Evolutionary conservation across 2,888 invertebrate species (phyloP).

Genomic region (Hydrotaea diabolus): DNA sequence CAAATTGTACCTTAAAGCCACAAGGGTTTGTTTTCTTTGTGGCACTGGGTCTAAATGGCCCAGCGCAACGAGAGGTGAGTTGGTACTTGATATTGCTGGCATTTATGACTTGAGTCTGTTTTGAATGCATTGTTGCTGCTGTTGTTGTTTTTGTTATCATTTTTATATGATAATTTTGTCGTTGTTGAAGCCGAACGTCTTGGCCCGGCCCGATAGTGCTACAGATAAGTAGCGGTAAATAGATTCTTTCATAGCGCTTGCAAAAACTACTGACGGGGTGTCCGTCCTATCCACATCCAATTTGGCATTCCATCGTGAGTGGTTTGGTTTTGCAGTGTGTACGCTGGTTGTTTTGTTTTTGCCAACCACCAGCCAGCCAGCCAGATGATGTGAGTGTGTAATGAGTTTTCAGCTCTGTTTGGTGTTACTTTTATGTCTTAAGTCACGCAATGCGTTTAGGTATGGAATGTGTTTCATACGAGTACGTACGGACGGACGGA

Average conservation of each 20-base stretch:
- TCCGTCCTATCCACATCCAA: not conserved
- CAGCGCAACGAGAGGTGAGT: slow-evolving; percentile 37
- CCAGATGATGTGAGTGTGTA: slow-evolving; percentile 49
- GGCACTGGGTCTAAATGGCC: slow-evolving; percentile 1
- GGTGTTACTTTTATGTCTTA: slow-evolving; percentile 61
- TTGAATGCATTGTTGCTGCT: not conserved
- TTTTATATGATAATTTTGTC: slow-evolving; percentile 65
- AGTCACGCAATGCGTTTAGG: slow-evolving; percentile 66
- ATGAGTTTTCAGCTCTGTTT: slow-evolving; percentile 60
- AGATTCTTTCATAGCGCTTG: slow-evolving; percentile 19
- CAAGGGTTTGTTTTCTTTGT: slow-evolving; percentile 22
- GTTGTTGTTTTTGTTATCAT: slow-evolving; percentile 59
- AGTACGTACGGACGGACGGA: not conserved
- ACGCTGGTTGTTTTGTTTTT: not conserved
- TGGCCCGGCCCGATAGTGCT: slow-evolving; percentile 61
- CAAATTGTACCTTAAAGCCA: not conserved
- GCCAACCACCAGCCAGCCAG: not conserved
- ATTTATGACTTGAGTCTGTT: slow-evolving; percentile 41
- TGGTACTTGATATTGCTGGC: slow-evolving; percentile 11
- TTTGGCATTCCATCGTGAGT: slow-evolving; percentile 33
- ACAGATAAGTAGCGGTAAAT: slow-evolving; percentile 64
- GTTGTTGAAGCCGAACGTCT: slow-evolving; percentile 63
- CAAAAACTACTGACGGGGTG: not conserved
- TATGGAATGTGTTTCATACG: slow-evolving; percentile 28
- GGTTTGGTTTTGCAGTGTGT: not conserved